Evolutionary conservation across 2,113 vertebrate genomes (phyloP), one percentile per base, ranked within the genome.

Genomic region (Psephotus haematonotus): DNA sequence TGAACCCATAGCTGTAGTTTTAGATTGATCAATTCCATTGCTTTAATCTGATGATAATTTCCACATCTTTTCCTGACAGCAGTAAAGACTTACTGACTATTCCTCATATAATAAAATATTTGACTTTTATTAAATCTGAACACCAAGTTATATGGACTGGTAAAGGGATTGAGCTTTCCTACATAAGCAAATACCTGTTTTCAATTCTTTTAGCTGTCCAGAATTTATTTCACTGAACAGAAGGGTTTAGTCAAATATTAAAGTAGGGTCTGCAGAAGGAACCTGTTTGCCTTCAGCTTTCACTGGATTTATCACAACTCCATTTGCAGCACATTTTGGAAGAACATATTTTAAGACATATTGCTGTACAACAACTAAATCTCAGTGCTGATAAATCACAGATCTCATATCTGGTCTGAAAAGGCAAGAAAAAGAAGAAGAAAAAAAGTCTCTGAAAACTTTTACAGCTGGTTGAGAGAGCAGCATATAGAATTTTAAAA

Each of bases 291-390:
- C 62, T 94, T 95, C 69, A 92, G 31, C 52, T 92, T 93, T 92
- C 82, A 81, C 64, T 90, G 71, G 57, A 75, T 97, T 94, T 93
- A 94, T 94, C 90, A 92, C 71, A 97, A 71, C 76, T 95, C 55
- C 82, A 65, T 92, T 96, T 88, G 62, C 59, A 92, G 79, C 71
- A 95, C 79, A 95, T 94, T 97, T 95, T 97, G 82, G 64, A 90
- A 75, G 91, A 95, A 94, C 88, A 79, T 95, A 96, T 94, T 97
- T 96, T 86, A 97, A 95, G 95, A 88, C 94, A 95, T 97, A 95
- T 88, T 97, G 76, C 82, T 88, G 53, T 92, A 83, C 53, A 93
- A 88, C 81, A 91, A 74, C 67, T 91, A 86, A 94, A 94, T 92
- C 87, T 97, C 69, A 79, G 82, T 84, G 39, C 91, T 84, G 94